Percentiles rank a stretch among this genome's conserved stretches.
These are phyloP conservation scores for Micrasema longulum DNA, from an alignment of 1,140 invertebrate species.

Conservation along the genomic window DNA sequence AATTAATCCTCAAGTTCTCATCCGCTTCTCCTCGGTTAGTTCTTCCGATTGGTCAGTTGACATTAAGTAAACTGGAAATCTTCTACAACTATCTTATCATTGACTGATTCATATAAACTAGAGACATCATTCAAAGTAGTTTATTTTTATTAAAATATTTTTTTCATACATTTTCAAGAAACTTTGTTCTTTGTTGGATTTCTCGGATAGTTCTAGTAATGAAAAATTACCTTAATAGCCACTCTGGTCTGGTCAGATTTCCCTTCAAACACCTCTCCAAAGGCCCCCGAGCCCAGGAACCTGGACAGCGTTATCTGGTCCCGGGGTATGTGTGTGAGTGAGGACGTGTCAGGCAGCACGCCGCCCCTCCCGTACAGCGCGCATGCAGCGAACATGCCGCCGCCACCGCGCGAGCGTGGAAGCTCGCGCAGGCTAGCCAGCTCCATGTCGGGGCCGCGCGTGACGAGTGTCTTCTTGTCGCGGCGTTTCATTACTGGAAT, in stretches of 20 bases:
- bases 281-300: conserved; percentile 95
- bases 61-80: too few species aligned
- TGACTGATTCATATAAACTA: too few species aligned
- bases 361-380: conserved; percentile 76
- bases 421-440: conserved; percentile 89
- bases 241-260: conserved; percentile 78
- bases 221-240: conserved; percentile 82
- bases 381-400: conserved; percentile 79
- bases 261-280: conserved; percentile 96
- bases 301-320: conserved; percentile 86
- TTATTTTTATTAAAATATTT: too few species aligned
- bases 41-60: too few species aligned
- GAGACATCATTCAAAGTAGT: too few species aligned
- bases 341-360: conserved; percentile 70
- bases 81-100: too few species aligned
- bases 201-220: too few species aligned
- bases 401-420: conserved; percentile 68
- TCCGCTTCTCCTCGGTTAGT: too few species aligned
- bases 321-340: conserved; percentile 85
- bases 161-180: too few species aligned
- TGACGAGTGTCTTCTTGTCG: conserved; percentile 69
- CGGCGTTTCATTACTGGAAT: conserved; percentile 65
- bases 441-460: conserved; percentile 80
- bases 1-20: too few species aligned
- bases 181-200: too few species aligned